Evolutionary conservation across 2,888 invertebrate species (phyloP), one percentile per base, ranked within the genome.

Genomic region (Hyles lineata): DNA sequence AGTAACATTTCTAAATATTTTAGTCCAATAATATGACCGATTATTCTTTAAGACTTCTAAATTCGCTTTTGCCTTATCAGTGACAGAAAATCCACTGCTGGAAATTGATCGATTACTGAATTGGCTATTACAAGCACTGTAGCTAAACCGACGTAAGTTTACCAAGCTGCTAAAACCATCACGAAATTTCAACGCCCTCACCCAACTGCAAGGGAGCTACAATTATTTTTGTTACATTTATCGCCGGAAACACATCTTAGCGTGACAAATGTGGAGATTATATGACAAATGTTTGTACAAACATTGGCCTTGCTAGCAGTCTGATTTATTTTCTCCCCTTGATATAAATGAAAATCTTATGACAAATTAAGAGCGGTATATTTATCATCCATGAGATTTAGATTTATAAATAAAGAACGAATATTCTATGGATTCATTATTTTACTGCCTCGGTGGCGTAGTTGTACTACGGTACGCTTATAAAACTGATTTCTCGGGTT

Each of bases 181-280:
- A 19, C 55, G 58, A 60, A 23, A 17, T 35, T 43, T 60, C 43
- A 72, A 67, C 32, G 62, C 32, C 32, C 50, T 17, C 67, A 50
- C 23, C 67, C 4, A 43, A 21, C 15, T 67, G 17, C 43, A n/a
- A 17, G 55, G 43, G 43, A 67, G 11, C 50, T 17, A 43, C 23
- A 43, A 43, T 67, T 67, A 67, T 69, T 69, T 63, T 50, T 50
- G 67, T 23, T 67, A 63, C 63, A 29, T 23, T 50, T 67, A 67
- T 67, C 67, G 23, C 67, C 35, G 67, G 67, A 67, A 50, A 50
- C 19, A 43, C 67, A 17, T 43, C 67, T 67, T 67, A 67, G 50
- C 67, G 15, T 50, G 67, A 67, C 67, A 67, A 67, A 67, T 67
- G 50, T 67, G 67, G 67, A 35, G 67, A 43, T 67, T 67, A 67